phyloP scores from a whole-genome alignment of 92 coral and sea anemone genomes.

The Epizoanthus rinbou region DNA sequence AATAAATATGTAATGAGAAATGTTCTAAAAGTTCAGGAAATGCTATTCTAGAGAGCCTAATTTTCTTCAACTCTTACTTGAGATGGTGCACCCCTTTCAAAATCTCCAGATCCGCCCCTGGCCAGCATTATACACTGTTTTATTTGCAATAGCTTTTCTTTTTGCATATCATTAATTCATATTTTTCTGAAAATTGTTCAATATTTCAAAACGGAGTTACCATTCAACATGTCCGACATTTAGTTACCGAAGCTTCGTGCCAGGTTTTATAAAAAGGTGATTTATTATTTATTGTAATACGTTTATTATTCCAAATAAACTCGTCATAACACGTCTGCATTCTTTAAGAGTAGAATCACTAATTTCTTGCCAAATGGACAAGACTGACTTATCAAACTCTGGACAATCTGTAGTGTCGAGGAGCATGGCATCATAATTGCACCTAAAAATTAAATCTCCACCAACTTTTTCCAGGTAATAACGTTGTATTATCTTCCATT shows the following conservation, averaged over 20 bases:
- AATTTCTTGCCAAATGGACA: slow-evolving; percentile 28
- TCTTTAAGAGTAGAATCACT: neutral
- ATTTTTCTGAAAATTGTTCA: slow-evolving; percentile 10
- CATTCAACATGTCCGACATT: too few species aligned
- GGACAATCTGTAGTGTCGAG: neutral
- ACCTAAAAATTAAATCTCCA: neutral
- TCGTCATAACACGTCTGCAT: neutral
- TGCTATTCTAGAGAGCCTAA: too few species aligned
- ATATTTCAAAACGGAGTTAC: too few species aligned
- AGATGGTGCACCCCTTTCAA: too few species aligned
- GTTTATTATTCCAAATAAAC: slow-evolving; percentile 34
- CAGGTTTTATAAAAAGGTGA: slow-evolving; percentile 21
- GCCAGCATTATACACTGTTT: too few species aligned
- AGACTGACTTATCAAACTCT: slow-evolving; percentile 16
- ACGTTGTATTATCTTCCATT: slow-evolving; percentile 11
- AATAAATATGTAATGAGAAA: too few species aligned
- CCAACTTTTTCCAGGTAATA: slow-evolving; percentile 21
- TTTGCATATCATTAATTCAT: too few species aligned
- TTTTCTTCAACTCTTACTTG: too few species aligned
- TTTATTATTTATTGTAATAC: neutral
- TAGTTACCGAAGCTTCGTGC: too few species aligned
- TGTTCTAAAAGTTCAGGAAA: too few species aligned
- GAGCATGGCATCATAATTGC: slow-evolving; percentile 24
- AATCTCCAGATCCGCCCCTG: too few species aligned
- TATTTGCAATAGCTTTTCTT: too few species aligned